A percentile compares a stretch with the other conserved stretches of the same genome.
These are phyloP conservation scores for Fissipunctia ypsillon DNA, from an alignment of 2,888 invertebrate genomes.

Conservation along the genomic window DNA sequence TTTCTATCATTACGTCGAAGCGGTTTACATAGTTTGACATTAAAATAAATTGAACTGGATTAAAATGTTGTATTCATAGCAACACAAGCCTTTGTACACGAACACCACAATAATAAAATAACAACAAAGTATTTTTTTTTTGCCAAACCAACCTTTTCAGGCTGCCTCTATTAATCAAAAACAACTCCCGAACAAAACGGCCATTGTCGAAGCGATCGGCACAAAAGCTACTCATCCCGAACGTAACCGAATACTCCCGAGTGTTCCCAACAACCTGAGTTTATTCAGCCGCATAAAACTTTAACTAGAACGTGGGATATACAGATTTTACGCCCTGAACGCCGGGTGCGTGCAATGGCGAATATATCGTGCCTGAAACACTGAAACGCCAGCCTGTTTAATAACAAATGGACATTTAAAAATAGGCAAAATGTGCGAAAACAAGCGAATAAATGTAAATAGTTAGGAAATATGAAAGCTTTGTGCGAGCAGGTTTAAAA, in stretches of 20 bases:
- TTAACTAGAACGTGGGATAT: conserved; percentile 56
- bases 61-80: conserved; percentile 23
- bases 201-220: conserved; percentile 58
- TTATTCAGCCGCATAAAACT: conserved; percentile 64
- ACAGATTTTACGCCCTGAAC: conserved; percentile 56
- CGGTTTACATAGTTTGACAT: neutral
- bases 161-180: conserved; percentile 62
- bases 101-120: conserved; percentile 42
- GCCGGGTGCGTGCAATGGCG: conserved; percentile 65
- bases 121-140: conserved; percentile 61
- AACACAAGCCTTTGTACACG: conserved; percentile 35
- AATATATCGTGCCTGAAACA: conserved; percentile 52
- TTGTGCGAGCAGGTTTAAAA: conserved; percentile 43
- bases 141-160: conserved; percentile 61
- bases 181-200: conserved; percentile 59
- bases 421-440: conserved; percentile 58
- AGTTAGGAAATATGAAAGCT: conserved; percentile 59
- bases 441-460: conserved; percentile 65
- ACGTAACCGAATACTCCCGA: conserved; percentile 45
- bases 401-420: conserved; percentile 68
- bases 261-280: conserved; percentile 36
- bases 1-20: neutral
- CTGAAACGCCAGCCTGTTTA: conserved; percentile 51
- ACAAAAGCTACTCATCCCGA: conserved; percentile 57
- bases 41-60: conserved; percentile 27